Base-by-base conservation (phyloP, 2,888 invertebrate genomes). In the Beris morrisii region DNA sequence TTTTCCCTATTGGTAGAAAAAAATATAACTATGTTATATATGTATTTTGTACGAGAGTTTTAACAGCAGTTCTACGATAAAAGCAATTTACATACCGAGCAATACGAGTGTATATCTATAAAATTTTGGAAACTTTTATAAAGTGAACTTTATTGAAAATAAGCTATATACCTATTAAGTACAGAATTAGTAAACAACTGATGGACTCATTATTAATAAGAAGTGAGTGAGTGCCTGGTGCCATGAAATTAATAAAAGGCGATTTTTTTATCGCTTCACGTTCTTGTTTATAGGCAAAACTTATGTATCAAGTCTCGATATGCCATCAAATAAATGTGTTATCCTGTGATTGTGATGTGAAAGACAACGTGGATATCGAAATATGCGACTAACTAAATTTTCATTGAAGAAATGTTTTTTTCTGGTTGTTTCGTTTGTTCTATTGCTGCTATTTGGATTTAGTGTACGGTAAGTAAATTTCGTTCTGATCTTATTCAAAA, bases 351-450 rank as follows among this genome's bases (percentile, higher is more conserved):
- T 13, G 15, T 46, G n/a, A 46, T n/a, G 15, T 46, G 15, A 53
- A 28, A 53, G n/a, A 30, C 7, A 53, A 31, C 53, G 53, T 30
- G 9, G 53, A n/a, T 9, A 30, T 15, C 48, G 58, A 30, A 70
- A 66, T 72, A 84, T 84, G 84, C 81, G 83, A 78, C 81, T 84
- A 75, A 83, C 83, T 72, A 84, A 85, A 76, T 79, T 85, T 73
- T 85, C 85, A 68, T 75, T 84, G 69, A 85, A 84, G 72, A 83
- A 84, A 76, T 84, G 84, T 75, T 84, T 85, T 77, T 82, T 85
- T 73, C 83, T 84, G 74, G 81, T 83, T 68, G 77, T 83, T 71
- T 82, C 83, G 73, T 78, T 83, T 73, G 83, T 83, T 66, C 81
- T 84, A 58, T 76, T 83, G 73, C 74, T 85, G 65, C 79, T 85